Base-by-base conservation (phyloP, 2,113 vertebrate genomes). In the Odocoileus virginianus region DNA sequence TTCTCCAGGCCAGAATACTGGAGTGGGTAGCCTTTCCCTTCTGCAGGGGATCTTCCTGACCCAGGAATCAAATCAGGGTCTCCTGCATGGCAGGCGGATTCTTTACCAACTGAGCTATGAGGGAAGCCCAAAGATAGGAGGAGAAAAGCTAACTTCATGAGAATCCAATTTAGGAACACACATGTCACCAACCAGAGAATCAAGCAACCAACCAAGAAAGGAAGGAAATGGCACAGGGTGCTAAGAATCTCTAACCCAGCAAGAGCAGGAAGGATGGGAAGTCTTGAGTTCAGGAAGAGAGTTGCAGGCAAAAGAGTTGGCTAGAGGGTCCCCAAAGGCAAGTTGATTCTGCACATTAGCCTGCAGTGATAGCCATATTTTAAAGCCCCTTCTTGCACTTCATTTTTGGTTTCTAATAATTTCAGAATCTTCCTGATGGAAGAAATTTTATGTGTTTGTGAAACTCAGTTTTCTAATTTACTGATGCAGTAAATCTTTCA, bases 391-490 rank as follows among this genome's bases (percentile, higher is more conserved):
- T 94, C 54, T 57, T 89, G 10, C 2, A 76, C 6, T 94, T 40
- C 12, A 84, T 33, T 94, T 97, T 87, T 61, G 40, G 7, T 94
- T 95, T 92, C 40, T 55, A 76, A 90, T 64, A 47, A 33, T 61
- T 87, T 92, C 40, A 92, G 87, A 94, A 92, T 57, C 7, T 27
- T 96, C 36, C 15, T 27, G n/a, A 60, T 89, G 30, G 33, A 60
- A 95, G 52, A 58, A 92, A 95, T 96, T 91, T 93, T 90, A 58
- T 71, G 54, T 90, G 55, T 92, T 96, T 95, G 61, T 52, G 33
- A 96, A 96, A 64, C 19, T 45, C 21, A 50, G 74, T 89, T 92
- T 94, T 96, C 58, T 74, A 87, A 92, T 94, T 83, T 97, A 93
- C 87, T 84, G 74, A 40, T 88, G 19, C 30, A 81, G 5, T 47